Percentiles rank a stretch among this genome's conserved stretches.
Evolutionary conservation across 1,140 invertebrate genomes (phyloP).

Genomic region (Pentalonia nigronervosa): DNA sequence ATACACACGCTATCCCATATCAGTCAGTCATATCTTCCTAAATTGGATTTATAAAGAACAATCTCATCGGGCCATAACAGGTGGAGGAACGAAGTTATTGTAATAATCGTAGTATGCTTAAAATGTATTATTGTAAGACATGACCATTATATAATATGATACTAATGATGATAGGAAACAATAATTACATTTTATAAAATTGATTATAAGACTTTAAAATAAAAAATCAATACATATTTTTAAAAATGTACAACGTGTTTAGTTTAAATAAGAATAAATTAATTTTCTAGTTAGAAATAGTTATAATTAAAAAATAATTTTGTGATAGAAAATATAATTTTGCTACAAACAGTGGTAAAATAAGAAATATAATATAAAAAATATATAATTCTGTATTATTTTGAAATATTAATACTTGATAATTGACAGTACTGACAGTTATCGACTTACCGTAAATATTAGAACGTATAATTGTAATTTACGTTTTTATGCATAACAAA

Average conservation of each 20-base stretch:
- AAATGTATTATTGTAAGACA: not conserved
- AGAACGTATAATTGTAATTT: not conserved
- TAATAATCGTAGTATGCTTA: not conserved
- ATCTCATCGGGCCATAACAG: not conserved
- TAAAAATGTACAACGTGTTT: not conserved
- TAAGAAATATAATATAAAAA: not conserved
- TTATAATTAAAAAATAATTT: not conserved
- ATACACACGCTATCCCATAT: slow-evolving; percentile 20
- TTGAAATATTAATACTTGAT: not conserved
- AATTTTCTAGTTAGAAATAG: not conserved
- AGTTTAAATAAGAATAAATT: too few relatives aligned
- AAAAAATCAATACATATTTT: not conserved
- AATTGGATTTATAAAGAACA: not conserved
- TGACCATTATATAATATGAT: not conserved
- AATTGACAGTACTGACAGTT: not conserved
- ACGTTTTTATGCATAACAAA: not conserved
- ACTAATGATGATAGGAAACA: not conserved
- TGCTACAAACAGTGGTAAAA: not conserved
- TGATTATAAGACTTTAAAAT: not conserved
- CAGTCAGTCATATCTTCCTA: not conserved
- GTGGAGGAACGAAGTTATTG: not conserved
- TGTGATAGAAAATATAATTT: not conserved
- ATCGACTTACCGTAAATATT: not conserved
- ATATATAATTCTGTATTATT: not conserved
- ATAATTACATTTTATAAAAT: not conserved